Percentiles rank a stretch among this genome's conserved stretches.
These are phyloP conservation scores for Telenomus remus DNA, from an alignment of 1,140 invertebrate genomes.

Conservation along the genomic window DNA sequence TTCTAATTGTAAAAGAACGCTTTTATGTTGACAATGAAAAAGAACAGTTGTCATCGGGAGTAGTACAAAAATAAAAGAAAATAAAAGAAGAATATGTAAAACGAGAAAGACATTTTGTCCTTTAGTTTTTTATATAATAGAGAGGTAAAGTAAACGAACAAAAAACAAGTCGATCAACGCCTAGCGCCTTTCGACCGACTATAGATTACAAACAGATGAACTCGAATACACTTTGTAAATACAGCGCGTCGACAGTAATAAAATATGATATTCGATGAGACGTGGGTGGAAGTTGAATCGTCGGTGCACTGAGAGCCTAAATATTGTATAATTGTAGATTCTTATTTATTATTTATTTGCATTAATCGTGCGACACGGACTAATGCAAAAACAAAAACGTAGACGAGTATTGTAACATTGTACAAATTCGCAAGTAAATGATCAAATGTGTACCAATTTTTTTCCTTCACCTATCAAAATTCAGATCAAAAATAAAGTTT, in stretches of 20 bases:
- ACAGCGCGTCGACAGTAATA: conserved; percentile 60
- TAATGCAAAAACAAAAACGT: conserved; percentile 61
- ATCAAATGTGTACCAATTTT: conserved; percentile 54
- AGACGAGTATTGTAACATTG: conserved; percentile 72
- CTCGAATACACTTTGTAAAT: conserved; percentile 66
- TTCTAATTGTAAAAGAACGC: no score
- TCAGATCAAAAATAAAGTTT: no score
- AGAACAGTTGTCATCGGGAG: conserved; percentile 53
- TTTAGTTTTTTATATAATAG: conserved; percentile 69
- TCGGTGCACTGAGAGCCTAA: conserved; percentile 56
- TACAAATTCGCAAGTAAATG: conserved; percentile 71
- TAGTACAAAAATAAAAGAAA: conserved; percentile 69
- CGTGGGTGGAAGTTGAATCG: conserved; percentile 47
- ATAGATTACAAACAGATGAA: conserved; percentile 3
- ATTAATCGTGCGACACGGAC: conserved; percentile 62
- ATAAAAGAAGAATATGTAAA: conserved; percentile 41
- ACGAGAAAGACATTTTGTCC: conserved; percentile 66
- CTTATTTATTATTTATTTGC: conserved; percentile 75
- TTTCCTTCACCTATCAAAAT: no score
- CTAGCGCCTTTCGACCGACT: conserved; percentile 55
- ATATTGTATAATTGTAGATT: conserved; percentile 64
- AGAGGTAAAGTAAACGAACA: conserved; percentile 26
- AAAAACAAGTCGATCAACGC: conserved; percentile 45
- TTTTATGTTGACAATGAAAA: conserved; percentile 49
- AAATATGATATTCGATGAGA: conserved; percentile 54